phyloP scores from a whole-genome alignment of 1,140 invertebrate genomes.

The Tetragonula clypearis region DNA sequence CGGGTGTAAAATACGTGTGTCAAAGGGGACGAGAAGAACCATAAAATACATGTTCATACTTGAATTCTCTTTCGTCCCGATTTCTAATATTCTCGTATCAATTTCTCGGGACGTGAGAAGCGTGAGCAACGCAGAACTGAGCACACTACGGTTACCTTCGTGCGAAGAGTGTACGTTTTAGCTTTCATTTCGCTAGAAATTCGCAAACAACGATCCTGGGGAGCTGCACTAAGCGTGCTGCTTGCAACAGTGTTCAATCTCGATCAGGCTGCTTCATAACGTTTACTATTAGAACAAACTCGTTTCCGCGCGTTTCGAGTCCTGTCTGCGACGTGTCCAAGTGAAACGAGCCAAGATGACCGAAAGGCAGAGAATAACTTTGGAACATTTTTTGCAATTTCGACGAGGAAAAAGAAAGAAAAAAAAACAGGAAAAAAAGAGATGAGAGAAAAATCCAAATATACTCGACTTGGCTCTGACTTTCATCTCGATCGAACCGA shows the following conservation, averaged over 20 bases:
- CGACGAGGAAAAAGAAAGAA: neutral
- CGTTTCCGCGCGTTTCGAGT: neutral
- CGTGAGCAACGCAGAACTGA: neutral
- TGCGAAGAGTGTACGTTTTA: slow-evolving; percentile 30
- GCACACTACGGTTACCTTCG: slow-evolving; percentile 31
- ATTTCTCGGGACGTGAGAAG: neutral
- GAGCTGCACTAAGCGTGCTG: slow-evolving; percentile 24
- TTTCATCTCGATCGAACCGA: neutral
- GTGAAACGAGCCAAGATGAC: neutral
- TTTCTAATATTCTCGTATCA: neutral
- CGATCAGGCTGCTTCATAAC: neutral
- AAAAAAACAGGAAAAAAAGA: no score
- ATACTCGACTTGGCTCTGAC: neutral
- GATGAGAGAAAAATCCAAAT: neutral
- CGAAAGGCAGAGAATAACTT: slow-evolving; percentile 3
- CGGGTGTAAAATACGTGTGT: neutral
- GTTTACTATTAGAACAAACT: neutral
- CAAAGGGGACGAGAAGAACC: slow-evolving; percentile 3
- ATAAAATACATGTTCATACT: slow-evolving; percentile 7
- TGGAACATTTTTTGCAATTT: neutral
- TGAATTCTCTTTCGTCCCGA: neutral
- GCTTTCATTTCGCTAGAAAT: slow-evolving; percentile 15
- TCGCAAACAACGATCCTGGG: slow-evolving; percentile 29
- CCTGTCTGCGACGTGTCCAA: neutral
- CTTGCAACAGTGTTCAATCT: slow-evolving; percentile 40